Evolutionary conservation across 64 coral and sea anemone genomes (phyloP).

Genomic region (Orbicella faveolata): DNA sequence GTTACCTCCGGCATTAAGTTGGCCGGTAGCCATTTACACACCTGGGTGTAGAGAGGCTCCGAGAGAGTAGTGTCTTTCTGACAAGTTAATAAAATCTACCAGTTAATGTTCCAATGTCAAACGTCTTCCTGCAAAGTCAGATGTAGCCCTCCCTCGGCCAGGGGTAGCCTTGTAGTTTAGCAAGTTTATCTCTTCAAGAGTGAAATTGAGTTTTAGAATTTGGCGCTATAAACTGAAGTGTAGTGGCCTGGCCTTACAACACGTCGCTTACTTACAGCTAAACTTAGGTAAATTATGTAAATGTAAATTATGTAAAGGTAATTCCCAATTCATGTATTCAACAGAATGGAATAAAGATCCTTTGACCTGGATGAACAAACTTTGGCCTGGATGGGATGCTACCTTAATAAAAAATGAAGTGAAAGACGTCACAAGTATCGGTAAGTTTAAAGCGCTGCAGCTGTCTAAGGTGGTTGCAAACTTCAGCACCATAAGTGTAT

Average conservation of each 20-base stretch:
- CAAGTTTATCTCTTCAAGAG: background rate
- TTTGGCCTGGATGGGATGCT: slow-evolving; percentile 34
- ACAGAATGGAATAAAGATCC: slow-evolving; percentile 22
- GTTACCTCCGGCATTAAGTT: too few species aligned
- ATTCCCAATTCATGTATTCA: slow-evolving; percentile 12
- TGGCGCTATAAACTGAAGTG: slow-evolving; percentile 1
- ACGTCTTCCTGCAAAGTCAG: slow-evolving; percentile 3
- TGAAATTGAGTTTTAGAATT: slow-evolving; percentile 26
- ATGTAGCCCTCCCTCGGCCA: background rate
- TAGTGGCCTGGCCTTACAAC: background rate
- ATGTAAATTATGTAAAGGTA: slow-evolving; percentile 30
- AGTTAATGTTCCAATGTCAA: slow-evolving; percentile 21
- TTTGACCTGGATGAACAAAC: slow-evolving; percentile 1
- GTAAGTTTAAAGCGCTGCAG: slow-evolving; percentile 27
- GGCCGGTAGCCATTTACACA: too few species aligned
- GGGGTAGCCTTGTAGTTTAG: slow-evolving; percentile 1
- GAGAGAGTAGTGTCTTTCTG: background rate
- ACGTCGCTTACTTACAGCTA: slow-evolving; percentile 6
- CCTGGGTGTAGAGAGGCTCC: too few species aligned
- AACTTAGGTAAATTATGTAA: background rate
- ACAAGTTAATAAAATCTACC: background rate
- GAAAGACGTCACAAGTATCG: slow-evolving; percentile 21
- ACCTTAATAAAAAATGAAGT: slow-evolving; percentile 17
- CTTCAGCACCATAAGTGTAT: slow-evolving; percentile 28
- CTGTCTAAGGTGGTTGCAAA: slow-evolving; percentile 22